Conservation (phyloP, 1,140 invertebrate genomes). For the Eciton burchellii region DNA sequence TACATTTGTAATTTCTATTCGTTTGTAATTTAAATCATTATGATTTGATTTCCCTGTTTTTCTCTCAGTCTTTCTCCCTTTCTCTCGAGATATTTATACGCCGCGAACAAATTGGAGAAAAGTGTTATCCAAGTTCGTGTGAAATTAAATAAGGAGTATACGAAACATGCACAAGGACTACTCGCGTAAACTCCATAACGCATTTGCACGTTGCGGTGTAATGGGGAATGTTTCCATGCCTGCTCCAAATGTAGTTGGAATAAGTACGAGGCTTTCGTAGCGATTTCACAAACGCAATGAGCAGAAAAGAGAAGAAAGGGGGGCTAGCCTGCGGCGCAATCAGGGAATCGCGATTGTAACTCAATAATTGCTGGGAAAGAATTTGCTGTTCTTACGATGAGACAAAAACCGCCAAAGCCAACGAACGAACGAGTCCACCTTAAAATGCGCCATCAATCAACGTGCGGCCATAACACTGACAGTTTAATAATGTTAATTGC, state of each 20-base stretch:
- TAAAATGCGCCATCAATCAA: conserved; percentile 72
- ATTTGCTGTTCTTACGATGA: conserved; percentile 63
- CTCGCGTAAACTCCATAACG: not conserved
- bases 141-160: not conserved
- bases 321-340: conserved; percentile 52
- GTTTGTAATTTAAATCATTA: too few species aligned
- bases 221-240: conserved; percentile 31
- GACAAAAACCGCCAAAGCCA: conserved; percentile 62
- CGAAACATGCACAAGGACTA: not conserved
- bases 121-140: not conserved
- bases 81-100: not conserved
- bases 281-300: conserved; percentile 57
- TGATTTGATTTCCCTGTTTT: too few species aligned
- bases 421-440: conserved; percentile 31
- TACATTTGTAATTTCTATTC: too few species aligned
- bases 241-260: conserved; percentile 31
- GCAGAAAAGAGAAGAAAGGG: conserved; percentile 70
- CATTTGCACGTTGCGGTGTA: conserved; percentile 16
- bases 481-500: conserved; percentile 78
- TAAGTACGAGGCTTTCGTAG: conserved; percentile 47
- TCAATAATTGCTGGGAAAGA: conserved; percentile 78
- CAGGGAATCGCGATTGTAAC: conserved; percentile 35
- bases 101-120: not conserved
- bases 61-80: too few species aligned
- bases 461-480: conserved; percentile 60